Conservation (phyloP, 35 echinoderm and acorn worm genomes). For the Eucidaris tribuloides region DNA sequence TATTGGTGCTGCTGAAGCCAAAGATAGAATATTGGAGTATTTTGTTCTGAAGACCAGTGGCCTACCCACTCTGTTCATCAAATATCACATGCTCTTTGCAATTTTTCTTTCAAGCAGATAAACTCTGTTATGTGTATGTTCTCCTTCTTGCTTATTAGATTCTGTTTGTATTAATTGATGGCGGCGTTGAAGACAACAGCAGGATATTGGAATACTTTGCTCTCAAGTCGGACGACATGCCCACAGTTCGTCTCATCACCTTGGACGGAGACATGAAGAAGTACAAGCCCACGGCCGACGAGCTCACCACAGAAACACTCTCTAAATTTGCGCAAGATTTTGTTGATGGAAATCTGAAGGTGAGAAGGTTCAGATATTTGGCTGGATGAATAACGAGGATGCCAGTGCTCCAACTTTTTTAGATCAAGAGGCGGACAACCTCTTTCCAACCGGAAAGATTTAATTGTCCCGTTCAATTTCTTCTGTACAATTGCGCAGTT, state of each 20-base stretch:
- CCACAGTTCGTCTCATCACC: slow-evolving; percentile 85
- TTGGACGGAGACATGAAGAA: slow-evolving; percentile 98
- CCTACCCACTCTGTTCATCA: slow-evolving; percentile 30
- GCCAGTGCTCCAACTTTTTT: no score
- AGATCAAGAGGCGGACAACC: no score
- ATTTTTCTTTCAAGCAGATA: neutral
- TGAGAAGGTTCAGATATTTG: no score
- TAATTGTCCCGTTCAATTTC: no score
- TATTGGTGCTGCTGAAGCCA: slow-evolving; percentile 63
- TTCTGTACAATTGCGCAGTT: no score
- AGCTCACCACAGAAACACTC: slow-evolving; percentile 60
- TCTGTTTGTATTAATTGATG: slow-evolving; percentile 94
- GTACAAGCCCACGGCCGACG: slow-evolving; percentile 65
- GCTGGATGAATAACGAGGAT: no score
- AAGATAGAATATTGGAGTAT: slow-evolving; percentile 85
- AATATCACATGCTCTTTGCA: neutral
- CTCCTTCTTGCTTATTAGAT: slow-evolving; percentile 33
- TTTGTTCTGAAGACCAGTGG: slow-evolving; percentile 76
- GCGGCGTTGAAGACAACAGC: slow-evolving; percentile 55
- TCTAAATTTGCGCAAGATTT: slow-evolving; percentile 56
- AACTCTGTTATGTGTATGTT: neutral
- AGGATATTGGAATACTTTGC: slow-evolving; percentile 95
- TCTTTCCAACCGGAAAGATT: no score
- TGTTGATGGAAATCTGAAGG: slow-evolving; percentile 82
- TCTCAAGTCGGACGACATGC: slow-evolving; percentile 65